A percentile compares a stretch with the other conserved stretches of the same genome.
phyloP scores from a whole-genome alignment of 2,797 vertebrate genomes.

The Parambassis ranga region DNA sequence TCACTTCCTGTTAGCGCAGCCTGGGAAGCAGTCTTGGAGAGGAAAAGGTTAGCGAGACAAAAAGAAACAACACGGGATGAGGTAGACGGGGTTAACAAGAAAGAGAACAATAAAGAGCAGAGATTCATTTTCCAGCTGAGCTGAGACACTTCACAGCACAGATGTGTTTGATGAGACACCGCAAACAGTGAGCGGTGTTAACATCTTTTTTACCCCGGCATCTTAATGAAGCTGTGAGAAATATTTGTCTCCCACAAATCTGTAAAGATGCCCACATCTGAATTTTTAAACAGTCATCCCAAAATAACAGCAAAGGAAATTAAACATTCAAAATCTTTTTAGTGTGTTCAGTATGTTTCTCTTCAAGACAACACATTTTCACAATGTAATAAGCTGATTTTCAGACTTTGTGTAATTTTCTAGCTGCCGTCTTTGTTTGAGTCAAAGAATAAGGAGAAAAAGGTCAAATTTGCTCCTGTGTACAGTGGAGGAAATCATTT shows the following conservation, averaged over 20 bases:
- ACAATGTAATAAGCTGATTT: too few relatives aligned
- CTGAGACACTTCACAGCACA: constrained; percentile 28
- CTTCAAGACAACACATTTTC: too few relatives aligned
- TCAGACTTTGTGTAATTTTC: too few relatives aligned
- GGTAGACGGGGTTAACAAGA: constrained; percentile 1
- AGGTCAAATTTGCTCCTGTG: neutral
- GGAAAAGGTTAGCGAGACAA: constrained; percentile 19
- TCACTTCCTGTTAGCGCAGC: constrained; percentile 70
- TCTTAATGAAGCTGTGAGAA: neutral
- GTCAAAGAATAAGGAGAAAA: neutral
- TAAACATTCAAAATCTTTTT: too few relatives aligned
- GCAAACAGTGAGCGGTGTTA: neutral
- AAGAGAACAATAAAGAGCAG: constrained; percentile 40
- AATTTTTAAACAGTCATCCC: neutral
- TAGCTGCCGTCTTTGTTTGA: neutral
- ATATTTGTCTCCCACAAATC: neutral
- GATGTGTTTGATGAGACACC: neutral
- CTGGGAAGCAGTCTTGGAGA: constrained; percentile 55
- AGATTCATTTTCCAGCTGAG: constrained; percentile 46
- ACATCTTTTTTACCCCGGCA: neutral
- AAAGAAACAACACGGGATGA: constrained; percentile 20
- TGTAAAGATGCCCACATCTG: neutral
- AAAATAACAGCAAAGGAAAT: neutral
- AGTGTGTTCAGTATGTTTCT: neutral
- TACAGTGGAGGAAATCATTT: neutral